A percentile compares a stretch with the other conserved stretches of the same genome.
These are phyloP conservation scores for Aurelia aurita complex sp. Pacific DNA, from an alignment of 30 jellyfish, hydroid and myxozoan species.

Conservation along the genomic window DNA sequence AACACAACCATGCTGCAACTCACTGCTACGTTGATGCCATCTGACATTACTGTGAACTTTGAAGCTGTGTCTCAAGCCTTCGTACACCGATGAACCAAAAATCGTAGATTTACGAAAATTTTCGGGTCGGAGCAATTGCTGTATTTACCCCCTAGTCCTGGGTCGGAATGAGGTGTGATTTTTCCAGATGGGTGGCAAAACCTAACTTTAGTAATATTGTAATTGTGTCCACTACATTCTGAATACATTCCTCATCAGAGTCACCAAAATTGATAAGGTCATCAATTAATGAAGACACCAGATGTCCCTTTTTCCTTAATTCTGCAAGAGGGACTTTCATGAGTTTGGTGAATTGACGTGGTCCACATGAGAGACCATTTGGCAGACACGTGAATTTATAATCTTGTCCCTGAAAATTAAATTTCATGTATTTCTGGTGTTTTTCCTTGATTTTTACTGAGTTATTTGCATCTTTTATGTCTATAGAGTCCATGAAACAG, in stretches of 20 bases:
- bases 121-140: no score
- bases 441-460: conserved; percentile 26
- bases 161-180: no score
- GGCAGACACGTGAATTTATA: conserved; percentile 24
- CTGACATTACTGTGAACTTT: no score
- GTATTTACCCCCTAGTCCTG: no score
- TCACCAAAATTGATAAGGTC: conserved; percentile 34
- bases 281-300: conserved; percentile 48
- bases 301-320: conserved; percentile 34
- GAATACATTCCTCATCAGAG: not conserved
- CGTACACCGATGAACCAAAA: no score
- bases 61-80: no score
- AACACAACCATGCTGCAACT: no score
- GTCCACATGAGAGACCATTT: conserved; percentile 41
- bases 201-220: not conserved
- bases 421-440: conserved; percentile 39
- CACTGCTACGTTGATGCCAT: no score
- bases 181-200: no score
- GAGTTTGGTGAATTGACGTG: conserved; percentile 53
- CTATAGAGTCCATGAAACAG: conserved; percentile 43
- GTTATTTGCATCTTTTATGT: conserved; percentile 60
- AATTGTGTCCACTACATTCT: conserved; percentile 11
- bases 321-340: conserved; percentile 28
- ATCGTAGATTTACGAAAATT: no score
- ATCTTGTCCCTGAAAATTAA: not conserved